Evolutionary conservation across 1,140 invertebrate genomes (phyloP).

Genomic region (Micrasema longulum): DNA sequence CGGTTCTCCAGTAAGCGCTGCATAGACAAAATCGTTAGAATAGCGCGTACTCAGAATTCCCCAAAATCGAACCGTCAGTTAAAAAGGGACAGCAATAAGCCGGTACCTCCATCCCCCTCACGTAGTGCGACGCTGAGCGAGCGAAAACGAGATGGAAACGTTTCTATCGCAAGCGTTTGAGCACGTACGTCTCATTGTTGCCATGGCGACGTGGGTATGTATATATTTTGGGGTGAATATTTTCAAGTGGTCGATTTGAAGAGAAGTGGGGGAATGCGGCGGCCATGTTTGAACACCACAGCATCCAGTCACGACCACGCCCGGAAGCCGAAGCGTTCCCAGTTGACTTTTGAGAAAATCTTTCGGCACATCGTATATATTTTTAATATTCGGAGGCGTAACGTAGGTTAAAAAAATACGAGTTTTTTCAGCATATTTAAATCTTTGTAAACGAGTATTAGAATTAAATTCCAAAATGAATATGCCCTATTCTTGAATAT

Average conservation of each 20-base stretch:
- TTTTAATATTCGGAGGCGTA: no score
- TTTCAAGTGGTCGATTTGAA: slow-evolving; percentile 62
- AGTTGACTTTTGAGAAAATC: slow-evolving; percentile 21
- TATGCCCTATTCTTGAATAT: no score
- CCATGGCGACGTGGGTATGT: slow-evolving; percentile 64
- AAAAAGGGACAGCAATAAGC: slow-evolving; percentile 34
- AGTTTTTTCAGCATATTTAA: no score
- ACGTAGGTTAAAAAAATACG: no score
- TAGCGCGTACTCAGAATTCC: slow-evolving; percentile 5
- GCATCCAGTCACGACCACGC: slow-evolving; percentile 39
- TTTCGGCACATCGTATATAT: no score
- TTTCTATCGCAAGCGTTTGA: slow-evolving; percentile 42
- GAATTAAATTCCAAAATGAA: no score
- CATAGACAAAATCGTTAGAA: slow-evolving; percentile 30
- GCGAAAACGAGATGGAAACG: slow-evolving; percentile 64
- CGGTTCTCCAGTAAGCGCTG: slow-evolving; percentile 19
- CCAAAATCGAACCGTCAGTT: not conserved
- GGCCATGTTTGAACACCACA: slow-evolving; percentile 65
- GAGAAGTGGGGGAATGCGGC: slow-evolving; percentile 56
- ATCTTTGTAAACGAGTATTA: no score
- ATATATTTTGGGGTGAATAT: slow-evolving; percentile 67
- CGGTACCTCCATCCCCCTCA: not conserved
- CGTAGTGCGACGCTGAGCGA: slow-evolving; percentile 24
- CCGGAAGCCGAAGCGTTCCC: slow-evolving; percentile 32
- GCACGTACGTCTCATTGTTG: slow-evolving; percentile 62